Evolutionary conservation across 2,888 invertebrate genomes (phyloP).

Genomic region (Cerceris ruficornis): DNA sequence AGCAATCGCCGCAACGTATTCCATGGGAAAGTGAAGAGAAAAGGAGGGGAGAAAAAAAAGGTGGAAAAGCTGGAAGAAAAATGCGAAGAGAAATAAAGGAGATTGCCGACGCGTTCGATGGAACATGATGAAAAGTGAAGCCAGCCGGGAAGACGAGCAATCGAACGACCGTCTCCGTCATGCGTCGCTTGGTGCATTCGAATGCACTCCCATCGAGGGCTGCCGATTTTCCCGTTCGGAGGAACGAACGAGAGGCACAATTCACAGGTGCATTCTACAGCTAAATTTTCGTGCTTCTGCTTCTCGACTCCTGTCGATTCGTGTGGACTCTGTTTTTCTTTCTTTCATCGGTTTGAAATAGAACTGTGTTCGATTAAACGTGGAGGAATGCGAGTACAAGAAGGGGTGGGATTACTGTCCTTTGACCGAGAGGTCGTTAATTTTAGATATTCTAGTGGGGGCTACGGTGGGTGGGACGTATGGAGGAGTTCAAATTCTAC

Average conservation of each 20-base stretch:
- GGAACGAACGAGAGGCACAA: not conserved
- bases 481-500: too few relatives aligned
- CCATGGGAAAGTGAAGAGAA: not conserved
- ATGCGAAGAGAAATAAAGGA: conserved; percentile 1
- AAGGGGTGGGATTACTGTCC: too few relatives aligned
- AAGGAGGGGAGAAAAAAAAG: not conserved
- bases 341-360: too few relatives aligned
- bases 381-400: too few relatives aligned
- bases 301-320: too few relatives aligned
- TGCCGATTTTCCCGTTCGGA: not conserved
- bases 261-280: not conserved
- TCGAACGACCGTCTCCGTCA: not conserved
- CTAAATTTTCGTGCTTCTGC: not conserved
- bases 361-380: too few relatives aligned
- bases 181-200: conserved; percentile 14
- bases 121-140: conserved; percentile 7
- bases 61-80: not conserved
- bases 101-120: not conserved
- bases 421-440: too few relatives aligned
- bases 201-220: conserved; percentile 9
- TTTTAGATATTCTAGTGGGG: too few relatives aligned
- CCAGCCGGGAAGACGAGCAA: not conserved
- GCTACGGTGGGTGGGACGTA: too few relatives aligned
- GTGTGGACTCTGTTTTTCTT: too few relatives aligned
- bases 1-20: not conserved